These are phyloP conservation scores for Buceros bicornis DNA, from an alignment of 2,797 vertebrate species.

Conservation along the genomic window DNA sequence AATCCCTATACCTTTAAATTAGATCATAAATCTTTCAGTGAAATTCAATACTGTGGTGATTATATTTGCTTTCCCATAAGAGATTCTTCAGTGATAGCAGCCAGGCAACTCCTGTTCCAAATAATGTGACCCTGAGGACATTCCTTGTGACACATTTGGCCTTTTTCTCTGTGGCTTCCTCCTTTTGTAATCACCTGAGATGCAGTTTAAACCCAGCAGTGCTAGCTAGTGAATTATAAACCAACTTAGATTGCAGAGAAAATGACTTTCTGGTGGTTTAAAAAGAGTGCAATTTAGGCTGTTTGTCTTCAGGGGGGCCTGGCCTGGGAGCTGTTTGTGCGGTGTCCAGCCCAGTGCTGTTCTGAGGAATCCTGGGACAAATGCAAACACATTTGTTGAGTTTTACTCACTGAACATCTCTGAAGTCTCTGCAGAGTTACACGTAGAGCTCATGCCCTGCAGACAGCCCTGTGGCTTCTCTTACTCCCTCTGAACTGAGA, in stretches of 20 bases:
- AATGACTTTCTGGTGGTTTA: background rate
- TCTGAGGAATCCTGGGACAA: background rate
- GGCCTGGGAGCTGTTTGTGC: background rate
- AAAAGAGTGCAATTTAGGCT: background rate
- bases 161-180: background rate
- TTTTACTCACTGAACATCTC: background rate
- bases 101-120: background rate
- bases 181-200: background rate
- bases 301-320: background rate
- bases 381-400: background rate
- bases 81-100: constrained; percentile 44
- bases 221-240: background rate
- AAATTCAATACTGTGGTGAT: constrained; percentile 67
- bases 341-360: background rate
- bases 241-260: background rate
- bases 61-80: constrained; percentile 68
- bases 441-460: background rate
- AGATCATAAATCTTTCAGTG: constrained; percentile 75
- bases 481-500: background rate
- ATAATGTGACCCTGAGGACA: background rate
- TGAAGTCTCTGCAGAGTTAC: background rate
- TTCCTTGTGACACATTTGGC: background rate
- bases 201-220: background rate
- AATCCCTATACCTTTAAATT: constrained; percentile 77
- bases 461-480: background rate